Evolutionary conservation across 2,888 invertebrate genomes (phyloP).

Genomic region (Noctua janthina): DNA sequence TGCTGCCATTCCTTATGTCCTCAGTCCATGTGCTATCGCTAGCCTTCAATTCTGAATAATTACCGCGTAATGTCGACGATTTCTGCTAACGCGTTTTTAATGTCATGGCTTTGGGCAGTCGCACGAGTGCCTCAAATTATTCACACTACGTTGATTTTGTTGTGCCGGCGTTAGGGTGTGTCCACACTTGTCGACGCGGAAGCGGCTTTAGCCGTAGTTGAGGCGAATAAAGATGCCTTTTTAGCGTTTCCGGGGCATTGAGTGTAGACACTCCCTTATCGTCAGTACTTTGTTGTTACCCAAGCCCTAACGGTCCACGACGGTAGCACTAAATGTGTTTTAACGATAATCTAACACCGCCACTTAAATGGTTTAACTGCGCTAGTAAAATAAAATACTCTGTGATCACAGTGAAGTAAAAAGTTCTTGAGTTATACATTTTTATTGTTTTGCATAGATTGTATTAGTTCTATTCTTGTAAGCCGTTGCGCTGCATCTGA

Average conservation of each 20-base stretch:
- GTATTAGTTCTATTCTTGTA: neutral
- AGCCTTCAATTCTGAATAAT: slow-evolving; percentile 24
- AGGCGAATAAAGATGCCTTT: neutral
- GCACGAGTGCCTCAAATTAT: slow-evolving; percentile 45
- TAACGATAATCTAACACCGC: slow-evolving; percentile 32
- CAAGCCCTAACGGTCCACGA: slow-evolving; percentile 26
- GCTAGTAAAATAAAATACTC: slow-evolving; percentile 25
- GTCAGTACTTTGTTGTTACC: slow-evolving; percentile 21
- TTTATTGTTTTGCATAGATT: slow-evolving; percentile 8
- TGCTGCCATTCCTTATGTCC: neutral
- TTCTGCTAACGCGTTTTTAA: slow-evolving; percentile 50
- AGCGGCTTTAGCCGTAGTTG: neutral
- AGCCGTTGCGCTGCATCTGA: neutral
- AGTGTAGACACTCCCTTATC: slow-evolving; percentile 19
- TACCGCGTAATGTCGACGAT: neutral
- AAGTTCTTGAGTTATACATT: neutral
- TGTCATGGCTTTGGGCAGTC: slow-evolving; percentile 24
- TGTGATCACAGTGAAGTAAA: neutral
- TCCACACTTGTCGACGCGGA: neutral
- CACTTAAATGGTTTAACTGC: slow-evolving; percentile 20
- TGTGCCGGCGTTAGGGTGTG: slow-evolving; percentile 14
- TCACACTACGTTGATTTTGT: slow-evolving; percentile 32
- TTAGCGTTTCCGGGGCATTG: neutral
- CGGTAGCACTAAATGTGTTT: slow-evolving; percentile 30
- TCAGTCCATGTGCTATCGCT: neutral